phyloP scores from a whole-genome alignment of 2,797 vertebrate genomes.

The Periparus ater region DNA sequence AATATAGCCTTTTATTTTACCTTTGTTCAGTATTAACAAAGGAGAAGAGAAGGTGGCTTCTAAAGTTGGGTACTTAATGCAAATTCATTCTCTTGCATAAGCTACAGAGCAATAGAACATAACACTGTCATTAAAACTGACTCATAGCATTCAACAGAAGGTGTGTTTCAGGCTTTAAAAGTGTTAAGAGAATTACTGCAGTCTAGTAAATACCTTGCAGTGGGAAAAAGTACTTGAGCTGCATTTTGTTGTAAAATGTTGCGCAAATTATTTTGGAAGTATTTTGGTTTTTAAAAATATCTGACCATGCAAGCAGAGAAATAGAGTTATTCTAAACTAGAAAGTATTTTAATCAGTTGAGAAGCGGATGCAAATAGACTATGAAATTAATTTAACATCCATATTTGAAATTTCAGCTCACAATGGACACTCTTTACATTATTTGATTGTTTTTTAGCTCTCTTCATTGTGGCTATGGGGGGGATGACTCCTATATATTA shows the following conservation, averaged over 20 bases:
- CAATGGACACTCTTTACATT: not conserved
- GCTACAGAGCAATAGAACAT: slow-evolving; percentile 57
- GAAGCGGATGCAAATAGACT: not conserved
- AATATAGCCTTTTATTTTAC: slow-evolving; percentile 17
- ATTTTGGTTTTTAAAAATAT: not conserved
- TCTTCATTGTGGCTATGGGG: accelerated
- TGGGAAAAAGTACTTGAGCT: slow-evolving; percentile 14
- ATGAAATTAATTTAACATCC: not conserved
- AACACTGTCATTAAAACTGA: slow-evolving; percentile 71
- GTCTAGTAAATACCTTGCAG: slow-evolving; percentile 44
- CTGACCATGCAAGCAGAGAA: not conserved
- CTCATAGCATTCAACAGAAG: slow-evolving; percentile 65
- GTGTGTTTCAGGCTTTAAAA: slow-evolving; percentile 60
- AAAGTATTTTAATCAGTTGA: not conserved
- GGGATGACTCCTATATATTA: not conserved
- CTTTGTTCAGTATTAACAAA: slow-evolving; percentile 57
- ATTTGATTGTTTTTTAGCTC: not conserved
- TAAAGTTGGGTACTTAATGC: slow-evolving; percentile 66
- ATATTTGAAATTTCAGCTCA: not conserved
- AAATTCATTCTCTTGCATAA: slow-evolving; percentile 69
- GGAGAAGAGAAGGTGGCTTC: slow-evolving; percentile 60
- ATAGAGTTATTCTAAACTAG: not conserved
- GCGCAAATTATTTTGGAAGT: not conserved
- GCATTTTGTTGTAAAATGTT: not conserved
- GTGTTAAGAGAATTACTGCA: slow-evolving; percentile 50